phyloP scores from a whole-genome alignment of 2,113 vertebrate genomes.

The Pelvicachromis taeniatus region DNA sequence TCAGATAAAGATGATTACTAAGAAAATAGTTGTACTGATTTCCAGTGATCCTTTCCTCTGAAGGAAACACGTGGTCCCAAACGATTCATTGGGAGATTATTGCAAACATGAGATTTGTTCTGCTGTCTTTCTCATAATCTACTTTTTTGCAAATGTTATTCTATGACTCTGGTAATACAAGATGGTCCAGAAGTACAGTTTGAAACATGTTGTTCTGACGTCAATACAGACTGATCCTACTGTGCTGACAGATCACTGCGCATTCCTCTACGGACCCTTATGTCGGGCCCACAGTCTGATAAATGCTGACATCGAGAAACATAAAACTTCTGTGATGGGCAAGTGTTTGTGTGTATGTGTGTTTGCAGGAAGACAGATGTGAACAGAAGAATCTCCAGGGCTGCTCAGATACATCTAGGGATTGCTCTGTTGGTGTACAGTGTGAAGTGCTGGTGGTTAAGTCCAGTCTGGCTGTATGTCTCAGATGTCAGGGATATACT shows the following conservation, averaged over 20 bases:
- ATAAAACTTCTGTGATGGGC: constrained; percentile 49
- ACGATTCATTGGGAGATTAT: neutral
- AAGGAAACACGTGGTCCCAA: neutral
- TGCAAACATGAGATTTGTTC: neutral
- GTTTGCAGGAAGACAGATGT: constrained; percentile 5
- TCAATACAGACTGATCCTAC: constrained; percentile 57
- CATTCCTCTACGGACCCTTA: constrained; percentile 44
- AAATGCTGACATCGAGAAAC: constrained; percentile 70
- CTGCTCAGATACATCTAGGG: constrained; percentile 30
- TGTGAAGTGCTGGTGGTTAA: constrained; percentile 20
- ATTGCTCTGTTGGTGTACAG: constrained; percentile 23
- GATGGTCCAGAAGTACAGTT: constrained; percentile 5
- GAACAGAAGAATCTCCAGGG: constrained; percentile 29
- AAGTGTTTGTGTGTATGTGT: neutral
- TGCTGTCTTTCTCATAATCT: neutral
- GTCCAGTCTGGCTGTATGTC: constrained; percentile 22
- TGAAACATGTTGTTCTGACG: constrained; percentile 26
- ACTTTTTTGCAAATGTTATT: neutral
- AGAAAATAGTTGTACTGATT: neutral
- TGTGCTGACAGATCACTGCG: constrained; percentile 59
- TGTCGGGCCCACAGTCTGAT: constrained; percentile 53
- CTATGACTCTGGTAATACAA: neutral
- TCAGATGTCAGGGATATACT: constrained; percentile 32
- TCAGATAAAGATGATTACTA: neutral
- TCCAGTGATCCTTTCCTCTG: neutral